A percentile compares a stretch with the other conserved stretches of the same genome.
Evolutionary conservation across 2,797 vertebrate genomes (phyloP).

Genomic region (Xenopus petersii): DNA sequence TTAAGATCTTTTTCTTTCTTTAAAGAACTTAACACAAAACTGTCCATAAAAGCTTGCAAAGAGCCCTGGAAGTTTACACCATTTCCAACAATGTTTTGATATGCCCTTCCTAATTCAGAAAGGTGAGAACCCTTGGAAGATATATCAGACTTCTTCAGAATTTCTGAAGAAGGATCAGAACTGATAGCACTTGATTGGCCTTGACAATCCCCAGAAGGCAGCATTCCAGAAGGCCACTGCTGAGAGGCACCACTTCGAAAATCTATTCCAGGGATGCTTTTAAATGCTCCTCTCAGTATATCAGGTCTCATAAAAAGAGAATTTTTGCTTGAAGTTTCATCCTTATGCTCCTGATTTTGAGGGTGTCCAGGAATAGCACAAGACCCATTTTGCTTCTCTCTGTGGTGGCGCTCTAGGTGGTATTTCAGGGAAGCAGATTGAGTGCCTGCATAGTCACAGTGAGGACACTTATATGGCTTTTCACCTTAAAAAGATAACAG

Average conservation of each 20-base stretch:
- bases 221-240: conserved; percentile 83
- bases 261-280: conserved; percentile 82
- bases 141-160: conserved; percentile 74
- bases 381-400: conserved; percentile 88
- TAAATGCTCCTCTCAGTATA: conserved; percentile 89
- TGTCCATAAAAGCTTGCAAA: conserved; percentile 97
- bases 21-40: conserved; percentile 88
- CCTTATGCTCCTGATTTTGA: conserved; percentile 78
- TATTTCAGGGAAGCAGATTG: conserved; percentile 97
- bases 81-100: conserved; percentile 89
- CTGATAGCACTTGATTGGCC: conserved; percentile 72
- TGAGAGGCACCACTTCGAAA: conserved; percentile 85
- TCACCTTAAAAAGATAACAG: conserved; percentile 75
- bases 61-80: conserved; percentile 96
- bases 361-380: conserved; percentile 77
- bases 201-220: conserved; percentile 81
- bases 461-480: conserved; percentile 97
- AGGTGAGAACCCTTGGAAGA: conserved; percentile 81
- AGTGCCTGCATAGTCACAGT: conserved; percentile 98
- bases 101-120: conserved; percentile 87
- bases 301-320: conserved; percentile 91
- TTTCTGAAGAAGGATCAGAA: conserved; percentile 70
- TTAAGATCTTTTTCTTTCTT: conserved; percentile 86
- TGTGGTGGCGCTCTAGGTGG: conserved; percentile 94
- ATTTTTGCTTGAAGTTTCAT: conserved; percentile 75